Conservation (phyloP, 2,888 invertebrate species). For the Pollenia labialis region DNA sequence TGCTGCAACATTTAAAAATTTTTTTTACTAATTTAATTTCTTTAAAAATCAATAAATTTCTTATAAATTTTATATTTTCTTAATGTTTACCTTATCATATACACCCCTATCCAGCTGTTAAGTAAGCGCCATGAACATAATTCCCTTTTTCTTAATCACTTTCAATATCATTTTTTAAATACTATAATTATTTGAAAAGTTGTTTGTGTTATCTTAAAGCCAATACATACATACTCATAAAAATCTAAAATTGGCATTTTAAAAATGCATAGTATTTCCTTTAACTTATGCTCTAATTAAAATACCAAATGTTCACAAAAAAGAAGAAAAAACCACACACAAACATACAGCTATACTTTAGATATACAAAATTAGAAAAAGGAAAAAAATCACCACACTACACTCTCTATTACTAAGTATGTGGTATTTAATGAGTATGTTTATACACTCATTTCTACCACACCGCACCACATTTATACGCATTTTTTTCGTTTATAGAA, state of each 20-base stretch:
- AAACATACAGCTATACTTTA: slow-evolving; percentile 1
- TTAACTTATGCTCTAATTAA: slow-evolving; percentile 76
- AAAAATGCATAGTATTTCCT: slow-evolving; percentile 73
- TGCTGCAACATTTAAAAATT: slow-evolving; percentile 8
- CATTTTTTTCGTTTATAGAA: slow-evolving; percentile 53
- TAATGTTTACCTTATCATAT: slow-evolving; percentile 14
- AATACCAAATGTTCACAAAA: slow-evolving; percentile 73
- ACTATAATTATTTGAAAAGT: slow-evolving; percentile 35
- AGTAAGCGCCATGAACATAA: slow-evolving; percentile 65
- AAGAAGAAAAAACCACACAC: neutral
- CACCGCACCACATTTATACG: slow-evolving; percentile 46
- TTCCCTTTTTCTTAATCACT: slow-evolving; percentile 52
- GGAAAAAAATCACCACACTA: slow-evolving; percentile 64
- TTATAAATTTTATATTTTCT: neutral
- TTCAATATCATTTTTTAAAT: slow-evolving; percentile 68
- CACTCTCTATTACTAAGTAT: slow-evolving; percentile 74
- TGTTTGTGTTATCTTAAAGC: slow-evolving; percentile 29
- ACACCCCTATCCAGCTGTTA: slow-evolving; percentile 68
- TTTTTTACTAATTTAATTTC: neutral
- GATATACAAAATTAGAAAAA: slow-evolving; percentile 24
- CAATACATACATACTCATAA: slow-evolving; percentile 58
- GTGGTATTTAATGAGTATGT: slow-evolving; percentile 74
- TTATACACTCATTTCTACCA: slow-evolving; percentile 63
- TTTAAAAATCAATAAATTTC: neutral
- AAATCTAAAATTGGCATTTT: slow-evolving; percentile 73